Base-by-base conservation (phyloP, 2,113 vertebrate species). In the Corvus cornix region DNA sequence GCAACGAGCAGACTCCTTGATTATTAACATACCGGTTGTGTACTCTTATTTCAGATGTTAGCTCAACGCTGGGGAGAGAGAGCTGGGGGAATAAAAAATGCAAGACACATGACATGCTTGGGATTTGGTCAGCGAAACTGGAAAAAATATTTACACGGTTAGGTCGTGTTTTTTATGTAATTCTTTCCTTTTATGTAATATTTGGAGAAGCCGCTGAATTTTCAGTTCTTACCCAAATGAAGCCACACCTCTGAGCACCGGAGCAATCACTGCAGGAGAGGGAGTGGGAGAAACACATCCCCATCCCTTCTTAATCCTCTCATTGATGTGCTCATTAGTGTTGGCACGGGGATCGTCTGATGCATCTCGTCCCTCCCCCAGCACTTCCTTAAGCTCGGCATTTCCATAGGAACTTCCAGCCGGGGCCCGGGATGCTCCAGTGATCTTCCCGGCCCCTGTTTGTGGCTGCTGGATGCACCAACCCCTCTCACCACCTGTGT, bases 101-200 rank as follows among this genome's bases (percentile, higher is more conserved):
- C 21, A 39, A 80, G 89, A 78, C 4, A 3, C 77, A 91, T 93
- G 89, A 95, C 91, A 89, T 63, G 84, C 89, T 95, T 73, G 72
- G 91, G 94, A 96, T 97, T 93, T 92, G 88, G 79, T 97, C 92
- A 75, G 80, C 44, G 23, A 95, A 95, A 82, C 93, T 96, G 95
- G 95, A 96, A 95, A 91, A 94, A 91, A 95, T 92, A 95, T 95
- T 95, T 95, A 96, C 84, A 90, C 0, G 3, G 73, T 97, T 96
- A 96, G 84, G 55, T 91, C 19, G 46, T 89, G 77, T 49, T 90
- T 93, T 94, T 89, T 74, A 15, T 67, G 67, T 92, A 82, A 94
- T 87, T 90, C 81, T 96, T 97, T 97, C 95, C 95, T 96, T 96
- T 93, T 93, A 89, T 88, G 94, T 95, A 78, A 97, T 89, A 92